These are phyloP conservation scores for Gadus chalcogrammus DNA, from an alignment of 2,113 vertebrate genomes.

Conservation along the genomic window DNA sequence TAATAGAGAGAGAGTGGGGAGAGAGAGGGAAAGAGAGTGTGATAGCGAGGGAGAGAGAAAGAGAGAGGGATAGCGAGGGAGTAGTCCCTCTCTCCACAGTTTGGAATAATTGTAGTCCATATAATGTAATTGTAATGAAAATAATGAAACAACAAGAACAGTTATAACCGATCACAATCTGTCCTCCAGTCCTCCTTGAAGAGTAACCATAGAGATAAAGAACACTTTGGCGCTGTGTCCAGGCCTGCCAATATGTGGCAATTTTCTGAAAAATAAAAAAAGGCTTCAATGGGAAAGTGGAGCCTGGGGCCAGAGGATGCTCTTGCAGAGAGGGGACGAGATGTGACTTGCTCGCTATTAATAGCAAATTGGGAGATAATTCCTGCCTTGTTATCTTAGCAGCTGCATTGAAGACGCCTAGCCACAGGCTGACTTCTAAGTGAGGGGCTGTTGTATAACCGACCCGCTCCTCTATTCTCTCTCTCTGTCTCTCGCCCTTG, in stretches of 20 bases:
- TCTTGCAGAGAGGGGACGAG: constrained; percentile 58
- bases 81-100: too few relatives aligned
- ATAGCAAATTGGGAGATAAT: constrained; percentile 74
- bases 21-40: too few relatives aligned
- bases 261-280: constrained; percentile 43
- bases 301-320: constrained; percentile 52
- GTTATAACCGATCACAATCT: not conserved
- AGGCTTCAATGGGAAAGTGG: constrained; percentile 34
- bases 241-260: constrained; percentile 32
- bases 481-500: constrained; percentile 16
- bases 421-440: constrained; percentile 44
- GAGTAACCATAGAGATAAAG: too few relatives aligned
- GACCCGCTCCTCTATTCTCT: constrained; percentile 24
- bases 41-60: too few relatives aligned
- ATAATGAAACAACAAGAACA: not conserved
- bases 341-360: constrained; percentile 70
- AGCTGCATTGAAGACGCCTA: constrained; percentile 48
- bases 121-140: not conserved
- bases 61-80: too few relatives aligned
- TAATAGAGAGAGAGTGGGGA: too few relatives aligned
- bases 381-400: constrained; percentile 69
- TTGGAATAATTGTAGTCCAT: too few relatives aligned
- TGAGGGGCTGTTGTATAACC: constrained; percentile 57
- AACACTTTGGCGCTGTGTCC: constrained; percentile 11
- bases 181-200: too few relatives aligned